Evolutionary conservation across 2,797 vertebrate genomes (phyloP).

Genomic region (Cyprinella venusta): DNA sequence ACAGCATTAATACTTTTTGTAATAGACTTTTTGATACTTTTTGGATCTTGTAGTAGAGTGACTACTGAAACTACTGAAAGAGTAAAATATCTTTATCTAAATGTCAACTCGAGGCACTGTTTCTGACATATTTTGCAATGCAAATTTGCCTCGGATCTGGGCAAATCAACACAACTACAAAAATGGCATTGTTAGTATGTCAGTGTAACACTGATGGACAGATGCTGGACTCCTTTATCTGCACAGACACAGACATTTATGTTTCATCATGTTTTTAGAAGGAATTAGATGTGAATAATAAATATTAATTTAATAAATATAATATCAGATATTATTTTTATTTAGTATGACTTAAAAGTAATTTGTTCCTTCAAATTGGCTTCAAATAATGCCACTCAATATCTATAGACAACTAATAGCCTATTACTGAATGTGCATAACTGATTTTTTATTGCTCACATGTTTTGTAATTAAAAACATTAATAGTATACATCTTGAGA

Average conservation of each 20-base stretch:
- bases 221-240: constrained; percentile 45
- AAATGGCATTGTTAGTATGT: not conserved
- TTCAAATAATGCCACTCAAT: not conserved
- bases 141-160: not conserved
- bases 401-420: too few species aligned
- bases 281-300: not conserved
- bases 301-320: not conserved
- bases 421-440: too few species aligned
- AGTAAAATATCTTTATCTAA: not conserved
- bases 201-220: constrained; percentile 52
- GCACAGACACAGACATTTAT: constrained; percentile 5
- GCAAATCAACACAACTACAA: not conserved
- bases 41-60: not conserved
- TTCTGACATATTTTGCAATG: not conserved
- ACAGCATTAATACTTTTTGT: too few species aligned
- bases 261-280: not conserved
- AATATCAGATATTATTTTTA: not conserved
- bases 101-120: not conserved
- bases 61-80: not conserved
- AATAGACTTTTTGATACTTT: too few species aligned
- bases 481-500: too few species aligned
- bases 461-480: not conserved
- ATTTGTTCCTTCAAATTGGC: too few species aligned
- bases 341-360: too few species aligned
- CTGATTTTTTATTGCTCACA: too few species aligned